Evolutionary conservation across 1,140 invertebrate genomes (phyloP).

Genomic region (Zaprionus gabonicus): DNA sequence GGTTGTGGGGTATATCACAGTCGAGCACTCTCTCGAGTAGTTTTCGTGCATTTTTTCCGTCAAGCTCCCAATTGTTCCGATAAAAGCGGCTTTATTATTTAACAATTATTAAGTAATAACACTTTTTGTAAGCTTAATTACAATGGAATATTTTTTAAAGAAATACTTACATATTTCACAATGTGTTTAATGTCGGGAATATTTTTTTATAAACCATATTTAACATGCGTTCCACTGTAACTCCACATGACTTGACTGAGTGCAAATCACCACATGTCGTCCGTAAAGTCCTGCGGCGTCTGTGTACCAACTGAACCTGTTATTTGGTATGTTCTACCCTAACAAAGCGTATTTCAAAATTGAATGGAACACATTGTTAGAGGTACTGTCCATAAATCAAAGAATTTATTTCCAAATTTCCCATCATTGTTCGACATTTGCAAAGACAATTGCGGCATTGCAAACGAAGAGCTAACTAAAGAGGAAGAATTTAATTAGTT

Average conservation of each 20-base stretch:
- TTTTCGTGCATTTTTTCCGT: no score
- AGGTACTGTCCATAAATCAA: not conserved
- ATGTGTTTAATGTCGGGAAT: no score
- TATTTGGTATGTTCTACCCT: conserved; percentile 27
- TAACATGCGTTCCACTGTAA: conserved; percentile 6
- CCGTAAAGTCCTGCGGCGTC: conserved; percentile 30
- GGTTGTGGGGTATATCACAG: no score
- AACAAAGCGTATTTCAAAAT: not conserved
- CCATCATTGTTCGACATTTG: not conserved
- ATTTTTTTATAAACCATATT: no score
- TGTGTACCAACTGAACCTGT: conserved; percentile 38
- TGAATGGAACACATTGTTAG: not conserved
- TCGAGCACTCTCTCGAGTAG: no score
- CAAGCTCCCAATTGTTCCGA: no score
- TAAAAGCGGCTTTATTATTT: no score
- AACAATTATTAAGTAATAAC: no score
- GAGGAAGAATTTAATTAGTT: not conserved
- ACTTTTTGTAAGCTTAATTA: no score
- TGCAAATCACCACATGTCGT: conserved; percentile 34
- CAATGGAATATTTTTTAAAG: no score
- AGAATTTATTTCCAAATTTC: not conserved
- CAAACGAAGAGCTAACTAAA: not conserved
- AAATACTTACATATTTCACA: no score
- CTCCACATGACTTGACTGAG: conserved; percentile 20
- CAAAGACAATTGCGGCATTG: not conserved